Base-by-base conservation (phyloP, 2,888 invertebrate genomes). In the Drosophila neutralis region DNA sequence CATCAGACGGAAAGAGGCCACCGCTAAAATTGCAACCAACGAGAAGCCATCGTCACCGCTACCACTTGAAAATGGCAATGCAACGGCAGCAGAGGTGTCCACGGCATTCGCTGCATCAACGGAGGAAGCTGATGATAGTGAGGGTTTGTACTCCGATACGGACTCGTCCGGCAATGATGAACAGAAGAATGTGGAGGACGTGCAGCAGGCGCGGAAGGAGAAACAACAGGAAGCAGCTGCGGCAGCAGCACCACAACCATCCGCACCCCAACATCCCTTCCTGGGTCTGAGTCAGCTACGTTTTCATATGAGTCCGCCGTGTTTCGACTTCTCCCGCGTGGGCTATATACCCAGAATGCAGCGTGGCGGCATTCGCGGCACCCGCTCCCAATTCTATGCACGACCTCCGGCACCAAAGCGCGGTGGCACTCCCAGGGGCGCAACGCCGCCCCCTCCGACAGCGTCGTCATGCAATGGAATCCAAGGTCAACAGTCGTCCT, bases 141-240 rank as follows among this genome's bases (percentile, higher is more conserved):
- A 90, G 52, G 87, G 82, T 1, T 52, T 84, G 31, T 87, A 87
- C 35, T 87, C 87, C 21, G 88, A 82, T n/a, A 78, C 83, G 1
- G 89, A 87, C 21, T 89, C 87, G 1, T 84, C 86, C 4, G 57
- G 21, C 7, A 88, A 83, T 13, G 90, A 88, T 18, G 82, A 83
- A 10, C 70, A 78, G 4, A 73, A 69, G 40, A 70, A 69, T 33
- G 61, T 87, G 18, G 75, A 82, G 45, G 88, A 87, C 63, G 86
- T 87, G 33, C 90, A 89, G 51, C 69, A 78, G 59, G 86, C 90
- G 2, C 80, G 85, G 21, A 80, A 82, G 59, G 89, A 85, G 29
- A 87, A 89, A 18, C 72, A 82, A 49, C 85, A 80, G 1, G 89
- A 85, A 27, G 85, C 85, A n/a, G 85, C 89, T 8, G 89, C 89